Evolutionary conservation across 2,113 vertebrate genomes (phyloP).

Genomic region (Benitochromis conjunctus): DNA sequence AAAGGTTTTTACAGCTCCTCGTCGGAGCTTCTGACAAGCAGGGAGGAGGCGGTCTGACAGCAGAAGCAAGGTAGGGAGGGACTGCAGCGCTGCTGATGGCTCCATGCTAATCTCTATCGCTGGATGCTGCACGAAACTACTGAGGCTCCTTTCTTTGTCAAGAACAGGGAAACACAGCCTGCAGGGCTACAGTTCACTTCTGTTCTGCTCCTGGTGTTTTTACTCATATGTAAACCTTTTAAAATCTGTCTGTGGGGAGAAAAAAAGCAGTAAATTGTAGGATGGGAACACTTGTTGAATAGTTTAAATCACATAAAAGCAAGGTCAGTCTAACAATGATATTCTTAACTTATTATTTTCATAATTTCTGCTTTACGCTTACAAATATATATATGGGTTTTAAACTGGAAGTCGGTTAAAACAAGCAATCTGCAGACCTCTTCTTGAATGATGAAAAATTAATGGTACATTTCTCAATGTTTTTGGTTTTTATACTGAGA

Average conservation of each 20-base stretch:
- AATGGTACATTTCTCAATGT: not conserved
- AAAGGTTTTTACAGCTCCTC: conserved; percentile 78
- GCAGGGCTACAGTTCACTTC: conserved; percentile 11
- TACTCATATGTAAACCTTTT: not conserved
- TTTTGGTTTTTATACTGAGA: not conserved
- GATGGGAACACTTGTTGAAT: not conserved
- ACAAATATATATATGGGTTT: not conserved
- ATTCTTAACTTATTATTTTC: not conserved
- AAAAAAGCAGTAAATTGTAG: not conserved
- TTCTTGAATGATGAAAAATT: not conserved
- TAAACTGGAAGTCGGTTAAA: not conserved
- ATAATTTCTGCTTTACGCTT: not conserved
- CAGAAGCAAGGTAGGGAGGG: conserved; percentile 64
- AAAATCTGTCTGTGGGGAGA: not conserved
- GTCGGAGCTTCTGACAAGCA: conserved; percentile 76
- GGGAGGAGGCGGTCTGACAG: conserved; percentile 76
- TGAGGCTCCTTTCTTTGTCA: conserved; percentile 34
- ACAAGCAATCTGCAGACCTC: not conserved
- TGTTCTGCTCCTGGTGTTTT: not conserved
- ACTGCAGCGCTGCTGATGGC: conserved; percentile 68
- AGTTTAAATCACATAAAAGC: not conserved
- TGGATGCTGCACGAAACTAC: conserved; percentile 56
- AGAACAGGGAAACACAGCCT: conserved; percentile 31
- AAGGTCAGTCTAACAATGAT: not conserved
- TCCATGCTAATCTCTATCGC: conserved; percentile 69